Conservation (phyloP, 2,888 invertebrate genomes). For the Perithous albicinctus region DNA sequence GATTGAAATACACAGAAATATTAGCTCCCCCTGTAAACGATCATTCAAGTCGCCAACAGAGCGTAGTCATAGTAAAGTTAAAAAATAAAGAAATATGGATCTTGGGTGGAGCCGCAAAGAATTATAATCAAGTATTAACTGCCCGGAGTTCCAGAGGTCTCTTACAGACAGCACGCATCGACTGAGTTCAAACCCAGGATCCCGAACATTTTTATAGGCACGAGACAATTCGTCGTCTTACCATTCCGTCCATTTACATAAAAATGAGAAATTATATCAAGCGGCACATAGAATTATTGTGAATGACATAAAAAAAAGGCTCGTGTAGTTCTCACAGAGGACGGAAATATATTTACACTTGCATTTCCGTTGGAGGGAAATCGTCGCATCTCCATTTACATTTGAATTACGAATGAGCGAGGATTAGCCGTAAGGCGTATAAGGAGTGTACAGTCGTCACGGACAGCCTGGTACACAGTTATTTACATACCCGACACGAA, state of each 20-base stretch:
- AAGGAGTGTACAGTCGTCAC: slow-evolving; percentile 22
- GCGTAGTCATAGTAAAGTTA: not conserved
- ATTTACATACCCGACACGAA: slow-evolving; percentile 60
- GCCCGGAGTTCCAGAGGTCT: not conserved
- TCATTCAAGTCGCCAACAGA: too few species aligned
- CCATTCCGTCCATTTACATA: too few species aligned
- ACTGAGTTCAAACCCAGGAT: not conserved
- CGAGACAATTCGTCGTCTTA: not conserved
- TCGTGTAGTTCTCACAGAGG: too few species aligned
- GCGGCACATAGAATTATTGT: too few species aligned
- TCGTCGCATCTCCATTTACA: too few species aligned
- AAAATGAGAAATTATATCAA: not conserved
- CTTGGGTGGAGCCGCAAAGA: not conserved
- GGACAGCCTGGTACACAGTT: slow-evolving; percentile 43
- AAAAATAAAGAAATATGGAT: not conserved
- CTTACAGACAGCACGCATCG: not conserved
- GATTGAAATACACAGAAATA: too few species aligned
- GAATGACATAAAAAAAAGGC: too few species aligned
- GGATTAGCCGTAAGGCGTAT: slow-evolving; percentile 50
- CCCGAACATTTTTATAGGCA: not conserved
- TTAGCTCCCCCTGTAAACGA: too few species aligned
- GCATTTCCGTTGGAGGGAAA: too few species aligned
- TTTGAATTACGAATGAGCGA: slow-evolving; percentile 48
- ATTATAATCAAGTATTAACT: not conserved
- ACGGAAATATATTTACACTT: too few species aligned